Evolutionary conservation across 2,888 invertebrate species (phyloP).

Genomic region (Anticlea derivata): DNA sequence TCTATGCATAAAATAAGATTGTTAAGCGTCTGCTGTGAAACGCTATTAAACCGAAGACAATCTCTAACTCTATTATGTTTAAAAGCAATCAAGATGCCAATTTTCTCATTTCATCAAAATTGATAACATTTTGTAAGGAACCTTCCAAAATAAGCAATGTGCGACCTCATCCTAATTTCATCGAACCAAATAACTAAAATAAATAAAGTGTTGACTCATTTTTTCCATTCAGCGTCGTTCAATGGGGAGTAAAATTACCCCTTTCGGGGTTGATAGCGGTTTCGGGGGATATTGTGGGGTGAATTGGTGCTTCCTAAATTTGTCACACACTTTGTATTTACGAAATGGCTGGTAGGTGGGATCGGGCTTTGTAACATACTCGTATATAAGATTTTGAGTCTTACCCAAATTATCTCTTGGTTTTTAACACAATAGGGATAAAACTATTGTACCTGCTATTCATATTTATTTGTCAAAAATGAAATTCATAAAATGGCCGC

Average conservation of each 20-base stretch:
- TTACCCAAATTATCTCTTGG: no score
- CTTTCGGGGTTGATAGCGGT: slow-evolving; percentile 37
- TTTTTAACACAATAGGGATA: no score
- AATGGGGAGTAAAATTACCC: slow-evolving; percentile 45
- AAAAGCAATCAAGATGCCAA: slow-evolving; percentile 24
- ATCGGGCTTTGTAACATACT: slow-evolving; percentile 3
- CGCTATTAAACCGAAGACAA: slow-evolving; percentile 12
- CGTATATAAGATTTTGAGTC: no score
- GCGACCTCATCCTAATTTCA: slow-evolving; percentile 2
- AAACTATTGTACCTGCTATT: no score
- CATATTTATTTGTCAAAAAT: no score
- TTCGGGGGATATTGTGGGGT: slow-evolving; percentile 20
- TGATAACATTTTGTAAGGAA: slow-evolving; percentile 3
- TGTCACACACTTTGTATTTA: slow-evolving; percentile 30
- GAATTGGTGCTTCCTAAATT: slow-evolving; percentile 29
- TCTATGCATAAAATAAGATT: slow-evolving; percentile 28
- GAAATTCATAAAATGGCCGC: no score
- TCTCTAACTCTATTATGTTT: slow-evolving; percentile 21
- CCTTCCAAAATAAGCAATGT: neutral
- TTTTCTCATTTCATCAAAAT: slow-evolving; percentile 13
- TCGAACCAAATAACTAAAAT: slow-evolving; percentile 20
- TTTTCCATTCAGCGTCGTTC: slow-evolving; percentile 39
- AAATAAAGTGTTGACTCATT: slow-evolving; percentile 45
- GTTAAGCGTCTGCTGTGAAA: slow-evolving; percentile 7
- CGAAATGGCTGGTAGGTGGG: slow-evolving; percentile 6